Percentiles rank a stretch among this genome's conserved stretches.
These are phyloP conservation scores for Rhingia rostrata DNA, from an alignment of 2,888 invertebrate species.

Conservation along the genomic window DNA sequence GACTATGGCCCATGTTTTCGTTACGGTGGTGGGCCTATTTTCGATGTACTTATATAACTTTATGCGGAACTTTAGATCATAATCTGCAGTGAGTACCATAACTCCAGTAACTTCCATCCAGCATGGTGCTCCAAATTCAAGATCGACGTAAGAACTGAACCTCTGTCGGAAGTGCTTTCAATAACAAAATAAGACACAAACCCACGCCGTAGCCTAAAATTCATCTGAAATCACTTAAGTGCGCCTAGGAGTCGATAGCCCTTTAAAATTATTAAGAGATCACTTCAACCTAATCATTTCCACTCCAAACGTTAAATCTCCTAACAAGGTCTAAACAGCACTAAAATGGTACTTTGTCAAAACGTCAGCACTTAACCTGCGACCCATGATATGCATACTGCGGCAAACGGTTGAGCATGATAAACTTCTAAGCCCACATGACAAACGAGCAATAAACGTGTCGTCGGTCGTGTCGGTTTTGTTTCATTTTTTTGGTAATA, in stretches of 20 bases:
- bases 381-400: slow-evolving; percentile 22
- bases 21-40: too few relatives aligned
- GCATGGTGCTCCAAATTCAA: too few relatives aligned
- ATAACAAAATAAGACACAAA: neutral
- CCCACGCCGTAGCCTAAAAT: neutral
- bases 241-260: too few relatives aligned
- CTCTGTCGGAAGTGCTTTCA: too few relatives aligned
- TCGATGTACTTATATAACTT: too few relatives aligned
- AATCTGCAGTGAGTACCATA: too few relatives aligned
- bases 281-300: slow-evolving; percentile 7
- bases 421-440: slow-evolving; percentile 36
- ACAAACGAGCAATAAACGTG: slow-evolving; percentile 58
- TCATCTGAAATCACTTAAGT: neutral
- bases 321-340: slow-evolving; percentile 25
- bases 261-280: neutral
- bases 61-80: too few relatives aligned
- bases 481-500: slow-evolving; percentile 50
- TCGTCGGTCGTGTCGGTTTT: neutral
- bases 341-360: slow-evolving; percentile 53
- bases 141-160: too few relatives aligned
- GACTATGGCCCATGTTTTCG: too few relatives aligned
- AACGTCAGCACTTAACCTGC: slow-evolving; percentile 49
- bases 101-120: too few relatives aligned
- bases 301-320: slow-evolving; percentile 25
- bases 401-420: neutral